Conservation (phyloP, 2,888 invertebrate genomes). For the Congeria kusceri region DNA sequence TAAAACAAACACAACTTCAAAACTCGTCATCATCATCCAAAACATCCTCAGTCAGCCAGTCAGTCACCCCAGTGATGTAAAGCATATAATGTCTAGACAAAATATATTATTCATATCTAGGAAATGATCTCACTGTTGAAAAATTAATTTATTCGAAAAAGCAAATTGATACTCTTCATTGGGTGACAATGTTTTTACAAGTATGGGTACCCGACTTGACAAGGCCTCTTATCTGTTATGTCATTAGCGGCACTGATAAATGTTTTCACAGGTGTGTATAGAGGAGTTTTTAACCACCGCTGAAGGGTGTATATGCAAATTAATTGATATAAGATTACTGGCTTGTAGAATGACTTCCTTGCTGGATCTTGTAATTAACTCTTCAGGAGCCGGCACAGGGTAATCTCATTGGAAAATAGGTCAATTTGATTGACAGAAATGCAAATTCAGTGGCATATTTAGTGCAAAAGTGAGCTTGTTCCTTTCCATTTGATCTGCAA, state of each 20-base stretch:
- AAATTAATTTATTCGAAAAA: too few species aligned
- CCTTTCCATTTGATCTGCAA: too few species aligned
- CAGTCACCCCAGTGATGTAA: constrained; percentile 3
- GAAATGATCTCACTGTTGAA: too few species aligned
- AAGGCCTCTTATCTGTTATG: constrained; percentile 17
- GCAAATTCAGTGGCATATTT: too few species aligned
- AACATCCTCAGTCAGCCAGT: constrained; percentile 1
- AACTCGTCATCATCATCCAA: constrained; percentile 31
- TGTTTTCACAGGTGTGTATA: constrained; percentile 32
- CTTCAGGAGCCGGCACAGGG: too few species aligned
- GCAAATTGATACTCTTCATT: too few species aligned
- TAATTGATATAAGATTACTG: constrained; percentile 7
- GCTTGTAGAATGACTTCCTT: not conserved
- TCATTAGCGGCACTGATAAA: constrained; percentile 10
- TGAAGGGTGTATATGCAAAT: not conserved
- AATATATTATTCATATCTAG: too few species aligned
- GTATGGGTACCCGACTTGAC: constrained; percentile 5
- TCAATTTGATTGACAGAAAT: too few species aligned
- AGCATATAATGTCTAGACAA: not conserved
- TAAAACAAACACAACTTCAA: constrained; percentile 30
- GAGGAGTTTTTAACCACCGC: not conserved
- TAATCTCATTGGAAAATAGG: too few species aligned
- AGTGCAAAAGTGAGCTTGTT: too few species aligned
- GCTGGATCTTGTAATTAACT: too few species aligned
- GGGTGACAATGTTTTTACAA: constrained; percentile 21